phyloP scores from a whole-genome alignment of 2,888 invertebrate species.

The Julus scandinavius region DNA sequence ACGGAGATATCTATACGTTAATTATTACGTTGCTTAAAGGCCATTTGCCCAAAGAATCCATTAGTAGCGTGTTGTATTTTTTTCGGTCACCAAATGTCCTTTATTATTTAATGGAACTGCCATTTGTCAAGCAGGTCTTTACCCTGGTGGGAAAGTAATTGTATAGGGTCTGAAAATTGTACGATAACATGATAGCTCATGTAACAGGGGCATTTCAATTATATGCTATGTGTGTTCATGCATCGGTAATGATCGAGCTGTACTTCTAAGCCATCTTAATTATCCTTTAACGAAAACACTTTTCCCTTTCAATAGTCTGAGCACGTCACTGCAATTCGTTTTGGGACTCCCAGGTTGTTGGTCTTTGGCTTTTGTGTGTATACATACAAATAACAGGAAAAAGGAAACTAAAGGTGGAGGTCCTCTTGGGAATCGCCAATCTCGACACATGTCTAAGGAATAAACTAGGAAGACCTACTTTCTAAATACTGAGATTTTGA shows the following conservation, averaged over 20 bases:
- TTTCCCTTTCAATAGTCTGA: background rate
- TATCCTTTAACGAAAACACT: conserved; percentile 28
- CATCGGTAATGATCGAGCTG: conserved; percentile 21
- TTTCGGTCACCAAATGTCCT: background rate
- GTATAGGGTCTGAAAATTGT: background rate
- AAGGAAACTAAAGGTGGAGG: conserved; percentile 20
- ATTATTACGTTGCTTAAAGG: background rate
- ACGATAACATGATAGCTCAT: background rate
- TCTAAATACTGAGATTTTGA: background rate
- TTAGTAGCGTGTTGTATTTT: background rate
- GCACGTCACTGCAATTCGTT: background rate
- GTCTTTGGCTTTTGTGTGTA: conserved; percentile 28
- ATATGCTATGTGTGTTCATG: background rate
- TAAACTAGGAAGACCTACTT: background rate
- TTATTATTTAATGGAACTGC: conserved; percentile 31
- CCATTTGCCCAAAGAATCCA: conserved; percentile 16
- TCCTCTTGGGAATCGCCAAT: background rate
- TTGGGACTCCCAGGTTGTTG: conserved; percentile 2
- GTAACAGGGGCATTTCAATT: background rate
- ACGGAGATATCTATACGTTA: background rate
- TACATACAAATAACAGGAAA: background rate
- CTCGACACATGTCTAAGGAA: background rate
- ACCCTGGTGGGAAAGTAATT: background rate
- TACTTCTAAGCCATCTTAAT: background rate
- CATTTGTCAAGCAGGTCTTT: background rate